These are phyloP conservation scores for Siniperca obscura DNA, from an alignment of 2,797 vertebrate genomes.

Conservation along the genomic window DNA sequence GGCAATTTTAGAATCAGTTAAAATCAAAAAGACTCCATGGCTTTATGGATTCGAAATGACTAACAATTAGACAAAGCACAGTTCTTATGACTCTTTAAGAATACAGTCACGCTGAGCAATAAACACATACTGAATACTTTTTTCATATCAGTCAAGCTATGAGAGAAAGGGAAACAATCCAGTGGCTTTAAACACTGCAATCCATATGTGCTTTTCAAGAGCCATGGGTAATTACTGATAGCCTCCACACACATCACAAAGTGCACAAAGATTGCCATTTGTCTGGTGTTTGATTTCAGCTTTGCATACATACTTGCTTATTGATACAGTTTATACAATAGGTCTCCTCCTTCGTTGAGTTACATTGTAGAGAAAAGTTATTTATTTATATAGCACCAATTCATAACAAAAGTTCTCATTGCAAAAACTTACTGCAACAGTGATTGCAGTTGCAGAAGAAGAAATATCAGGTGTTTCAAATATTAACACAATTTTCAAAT, in stretches of 20 bases:
- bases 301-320: conserved; percentile 7
- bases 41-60: conserved; percentile 50
- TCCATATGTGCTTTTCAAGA: conserved; percentile 15
- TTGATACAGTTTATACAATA: neutral
- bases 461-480: neutral
- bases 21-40: conserved; percentile 9
- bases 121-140: conserved; percentile 2
- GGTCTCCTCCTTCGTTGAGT: neutral
- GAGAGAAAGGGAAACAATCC: conserved; percentile 15
- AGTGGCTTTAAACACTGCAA: conserved; percentile 23
- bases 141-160: conserved; percentile 9
- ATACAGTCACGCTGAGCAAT: conserved; percentile 29
- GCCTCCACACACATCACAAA: conserved; percentile 9
- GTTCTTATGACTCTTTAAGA: conserved; percentile 11
- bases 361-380: neutral
- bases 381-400: too few relatives aligned
- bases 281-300: conserved; percentile 26
- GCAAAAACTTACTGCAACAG: too few relatives aligned
- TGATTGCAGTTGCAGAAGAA: conserved; percentile 1
- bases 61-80: conserved; percentile 37
- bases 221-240: neutral
- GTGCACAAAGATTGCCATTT: neutral
- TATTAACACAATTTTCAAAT: neutral
- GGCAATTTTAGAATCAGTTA: conserved; percentile 44
- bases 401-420: too few relatives aligned